phyloP scores from a whole-genome alignment of 2,797 vertebrate species.

The Oreonectes daqikongensis region DNA sequence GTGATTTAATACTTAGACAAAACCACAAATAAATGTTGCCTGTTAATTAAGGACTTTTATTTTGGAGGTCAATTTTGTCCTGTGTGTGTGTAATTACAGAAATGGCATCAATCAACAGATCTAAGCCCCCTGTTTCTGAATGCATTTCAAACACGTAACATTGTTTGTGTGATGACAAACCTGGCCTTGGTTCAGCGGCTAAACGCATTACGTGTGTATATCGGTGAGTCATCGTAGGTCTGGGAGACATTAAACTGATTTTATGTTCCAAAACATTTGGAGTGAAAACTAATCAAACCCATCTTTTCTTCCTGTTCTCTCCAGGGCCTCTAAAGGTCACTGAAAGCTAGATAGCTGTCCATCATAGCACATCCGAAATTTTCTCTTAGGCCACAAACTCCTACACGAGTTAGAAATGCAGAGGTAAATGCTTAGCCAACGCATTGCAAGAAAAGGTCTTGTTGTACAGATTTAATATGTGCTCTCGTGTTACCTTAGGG shows the following conservation, averaged over 20 bases:
- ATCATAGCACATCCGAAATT: slow-evolving; percentile 3
- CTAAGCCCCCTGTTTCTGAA: slow-evolving; percentile 8
- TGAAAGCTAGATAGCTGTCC: slow-evolving; percentile 10
- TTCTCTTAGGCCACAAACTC: background rate
- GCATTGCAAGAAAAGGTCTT: background rate
- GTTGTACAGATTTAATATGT: background rate
- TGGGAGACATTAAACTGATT: slow-evolving; percentile 34
- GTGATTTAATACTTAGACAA: background rate
- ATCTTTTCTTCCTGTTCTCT: slow-evolving; percentile 37
- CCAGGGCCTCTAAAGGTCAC: slow-evolving; percentile 41
- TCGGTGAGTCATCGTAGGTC: slow-evolving; percentile 38
- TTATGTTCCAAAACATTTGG: slow-evolving; percentile 31
- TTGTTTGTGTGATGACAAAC: slow-evolving; percentile 29
- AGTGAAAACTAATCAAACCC: slow-evolving; percentile 39
- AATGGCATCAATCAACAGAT: slow-evolving; percentile 4
- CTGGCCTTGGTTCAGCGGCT: slow-evolving; percentile 3
- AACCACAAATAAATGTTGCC: background rate
- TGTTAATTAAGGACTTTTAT: background rate
- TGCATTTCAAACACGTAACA: slow-evolving; percentile 35
- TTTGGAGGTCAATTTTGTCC: too few relatives aligned
- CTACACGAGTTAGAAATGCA: background rate
- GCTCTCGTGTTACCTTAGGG: background rate
- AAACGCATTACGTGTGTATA: slow-evolving; percentile 32
- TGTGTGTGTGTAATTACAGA: background rate
- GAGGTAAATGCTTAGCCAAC: background rate